phyloP scores from a whole-genome alignment of 2,888 invertebrate genomes.

The Trisateles emortualis region DNA sequence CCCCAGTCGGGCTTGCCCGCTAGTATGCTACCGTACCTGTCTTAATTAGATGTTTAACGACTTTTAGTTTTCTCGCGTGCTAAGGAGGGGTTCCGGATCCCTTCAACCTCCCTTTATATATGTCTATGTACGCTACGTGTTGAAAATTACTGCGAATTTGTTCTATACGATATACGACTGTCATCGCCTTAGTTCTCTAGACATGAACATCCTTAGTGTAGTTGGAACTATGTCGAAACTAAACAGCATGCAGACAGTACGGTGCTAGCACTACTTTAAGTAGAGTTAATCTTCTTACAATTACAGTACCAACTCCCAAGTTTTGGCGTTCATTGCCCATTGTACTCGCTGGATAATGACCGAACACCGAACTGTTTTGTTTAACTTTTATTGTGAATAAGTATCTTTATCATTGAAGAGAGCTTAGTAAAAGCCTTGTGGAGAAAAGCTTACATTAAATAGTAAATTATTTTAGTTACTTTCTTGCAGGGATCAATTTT shows the following conservation, averaged over 20 bases:
- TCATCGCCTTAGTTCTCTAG: conserved; percentile 1
- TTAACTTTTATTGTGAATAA: too few species aligned
- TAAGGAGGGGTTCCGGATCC: too few species aligned
- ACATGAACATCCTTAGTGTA: conserved; percentile 1
- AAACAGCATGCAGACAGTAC: neutral
- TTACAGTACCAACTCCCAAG: neutral
- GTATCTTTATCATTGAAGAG: too few species aligned
- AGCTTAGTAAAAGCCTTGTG: too few species aligned
- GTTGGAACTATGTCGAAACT: conserved; percentile 4
- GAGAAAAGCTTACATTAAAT: too few species aligned
- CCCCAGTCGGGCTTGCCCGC: too few species aligned
- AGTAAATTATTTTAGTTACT: too few species aligned
- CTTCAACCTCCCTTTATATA: neutral
- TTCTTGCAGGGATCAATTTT: too few species aligned
- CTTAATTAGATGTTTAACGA: too few species aligned
- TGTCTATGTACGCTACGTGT: neutral
- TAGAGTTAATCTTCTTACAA: neutral
- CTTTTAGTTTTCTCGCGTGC: too few species aligned
- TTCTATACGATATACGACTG: neutral
- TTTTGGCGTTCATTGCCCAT: neutral
- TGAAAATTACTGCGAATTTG: neutral
- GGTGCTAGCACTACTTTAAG: neutral
- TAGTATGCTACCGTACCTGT: too few species aligned
- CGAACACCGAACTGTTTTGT: too few species aligned
- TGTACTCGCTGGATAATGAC: neutral